Conservation (phyloP, 2,888 invertebrate genomes). For the Alloscopus bannaensis region DNA sequence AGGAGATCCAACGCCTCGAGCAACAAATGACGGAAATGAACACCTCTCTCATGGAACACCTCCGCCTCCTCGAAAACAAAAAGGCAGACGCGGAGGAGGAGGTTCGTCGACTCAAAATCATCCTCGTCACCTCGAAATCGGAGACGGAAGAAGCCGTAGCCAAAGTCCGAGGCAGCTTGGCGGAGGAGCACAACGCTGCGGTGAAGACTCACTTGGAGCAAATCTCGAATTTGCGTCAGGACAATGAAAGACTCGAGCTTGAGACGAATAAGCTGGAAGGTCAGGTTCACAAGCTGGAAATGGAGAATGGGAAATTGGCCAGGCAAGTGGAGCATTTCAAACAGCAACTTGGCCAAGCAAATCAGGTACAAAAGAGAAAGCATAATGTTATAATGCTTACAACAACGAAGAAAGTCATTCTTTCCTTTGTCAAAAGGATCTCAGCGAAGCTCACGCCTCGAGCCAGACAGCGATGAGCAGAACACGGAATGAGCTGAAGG, state of each 20-base stretch:
- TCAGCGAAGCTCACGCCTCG: slow-evolving; percentile 56
- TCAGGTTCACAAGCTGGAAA: slow-evolving; percentile 60
- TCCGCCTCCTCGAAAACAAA: slow-evolving; percentile 63
- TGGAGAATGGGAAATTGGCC: slow-evolving; percentile 61
- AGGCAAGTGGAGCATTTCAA: slow-evolving; percentile 67
- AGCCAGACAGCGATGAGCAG: slow-evolving; percentile 61
- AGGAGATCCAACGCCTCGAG: slow-evolving; percentile 68
- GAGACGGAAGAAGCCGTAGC: slow-evolving; percentile 67
- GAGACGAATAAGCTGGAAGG: slow-evolving; percentile 58
- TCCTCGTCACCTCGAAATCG: slow-evolving; percentile 64
- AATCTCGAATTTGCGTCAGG: slow-evolving; percentile 57
- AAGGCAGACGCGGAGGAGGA: slow-evolving; percentile 71
- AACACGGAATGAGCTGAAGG: slow-evolving; percentile 67
- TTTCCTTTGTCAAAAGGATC: not conserved
- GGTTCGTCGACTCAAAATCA: slow-evolving; percentile 62
- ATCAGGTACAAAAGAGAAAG: slow-evolving; percentile 15
- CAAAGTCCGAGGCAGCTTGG: slow-evolving; percentile 54
- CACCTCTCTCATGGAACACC: slow-evolving; percentile 66
- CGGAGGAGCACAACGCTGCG: slow-evolving; percentile 64
- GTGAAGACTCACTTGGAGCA: slow-evolving; percentile 58
- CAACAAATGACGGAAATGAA: slow-evolving; percentile 69
- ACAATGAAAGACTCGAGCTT: slow-evolving; percentile 63
- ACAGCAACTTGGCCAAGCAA: slow-evolving; percentile 58
- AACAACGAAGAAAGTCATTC: not conserved
- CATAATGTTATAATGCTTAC: not conserved